A percentile compares a stretch with the other conserved stretches of the same genome.
Evolutionary conservation across 2,797 vertebrate genomes (phyloP).

Genomic region (Intellagama lesueurii): DNA sequence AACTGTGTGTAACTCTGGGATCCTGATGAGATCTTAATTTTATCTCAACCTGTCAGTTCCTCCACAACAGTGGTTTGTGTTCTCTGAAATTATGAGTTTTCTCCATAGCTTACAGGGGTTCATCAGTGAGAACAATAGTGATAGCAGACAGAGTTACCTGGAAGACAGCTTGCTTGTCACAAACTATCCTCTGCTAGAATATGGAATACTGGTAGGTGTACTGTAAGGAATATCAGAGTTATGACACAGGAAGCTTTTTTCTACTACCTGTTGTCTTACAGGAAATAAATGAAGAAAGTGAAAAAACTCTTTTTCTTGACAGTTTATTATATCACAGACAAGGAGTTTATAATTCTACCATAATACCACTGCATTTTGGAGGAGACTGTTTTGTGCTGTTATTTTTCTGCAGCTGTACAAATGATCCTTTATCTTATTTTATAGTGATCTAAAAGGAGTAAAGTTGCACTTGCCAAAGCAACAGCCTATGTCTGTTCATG

Average conservation of each 20-base stretch:
- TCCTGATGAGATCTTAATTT: neutral
- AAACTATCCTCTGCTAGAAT: neutral
- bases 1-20: neutral
- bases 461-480: no score
- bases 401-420: no score
- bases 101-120: neutral
- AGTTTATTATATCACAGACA: neutral
- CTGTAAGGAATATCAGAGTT: neutral
- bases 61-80: neutral
- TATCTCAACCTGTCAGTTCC: neutral
- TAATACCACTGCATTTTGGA: no score
- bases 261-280: no score
- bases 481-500: no score
- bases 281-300: neutral
- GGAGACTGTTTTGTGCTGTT: no score
- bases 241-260: neutral
- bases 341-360: no score
- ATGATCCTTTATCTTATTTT: no score
- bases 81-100: neutral
- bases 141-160: neutral
- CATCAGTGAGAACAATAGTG: neutral
- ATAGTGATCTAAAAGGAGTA: no score
- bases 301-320: neutral
- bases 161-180: neutral
- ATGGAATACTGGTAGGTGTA: neutral